Conservation (phyloP, 2,113 vertebrate species). For the Hucho hucho region DNA sequence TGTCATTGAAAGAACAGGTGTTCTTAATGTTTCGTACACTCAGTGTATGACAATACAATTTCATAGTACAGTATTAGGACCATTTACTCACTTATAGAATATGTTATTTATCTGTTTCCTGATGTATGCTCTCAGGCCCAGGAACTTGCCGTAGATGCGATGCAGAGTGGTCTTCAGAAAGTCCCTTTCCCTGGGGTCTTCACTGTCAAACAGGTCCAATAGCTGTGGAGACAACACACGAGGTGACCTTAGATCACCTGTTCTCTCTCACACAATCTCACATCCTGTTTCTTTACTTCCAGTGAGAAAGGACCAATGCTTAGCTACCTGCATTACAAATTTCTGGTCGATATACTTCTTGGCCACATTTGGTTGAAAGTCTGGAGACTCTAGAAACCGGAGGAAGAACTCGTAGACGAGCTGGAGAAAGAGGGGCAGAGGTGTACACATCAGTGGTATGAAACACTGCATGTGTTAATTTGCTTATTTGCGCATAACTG, state of each 20-base stretch:
- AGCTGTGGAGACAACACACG: conserved; percentile 74
- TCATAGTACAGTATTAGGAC: neutral
- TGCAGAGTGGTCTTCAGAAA: conserved; percentile 99
- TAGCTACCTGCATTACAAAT: conserved; percentile 95
- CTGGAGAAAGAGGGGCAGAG: conserved; percentile 69
- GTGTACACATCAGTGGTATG: neutral
- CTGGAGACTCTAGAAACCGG: conserved; percentile 96
- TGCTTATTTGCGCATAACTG: too few species aligned
- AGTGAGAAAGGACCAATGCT: conserved; percentile 33
- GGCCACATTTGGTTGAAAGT: conserved; percentile 98
- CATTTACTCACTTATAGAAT: conserved; percentile 94
- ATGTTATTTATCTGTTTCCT: conserved; percentile 99
- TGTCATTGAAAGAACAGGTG: too few species aligned
- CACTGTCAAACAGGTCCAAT: conserved; percentile 97
- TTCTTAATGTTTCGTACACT: too few species aligned
- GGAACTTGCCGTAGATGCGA: conserved; percentile 98
- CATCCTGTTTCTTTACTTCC: too few species aligned
- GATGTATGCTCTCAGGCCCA: conserved; percentile 97
- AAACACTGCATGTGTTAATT: too few species aligned
- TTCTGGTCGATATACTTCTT: conserved; percentile 99
- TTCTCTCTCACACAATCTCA: too few species aligned
- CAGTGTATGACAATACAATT: too few species aligned
- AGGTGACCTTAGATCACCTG: neutral
- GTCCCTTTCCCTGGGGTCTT: conserved; percentile 97
- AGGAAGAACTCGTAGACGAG: conserved; percentile 99